Conservation (phyloP, 2,797 vertebrate genomes). For the Parauchenoglanis ngamensis region DNA sequence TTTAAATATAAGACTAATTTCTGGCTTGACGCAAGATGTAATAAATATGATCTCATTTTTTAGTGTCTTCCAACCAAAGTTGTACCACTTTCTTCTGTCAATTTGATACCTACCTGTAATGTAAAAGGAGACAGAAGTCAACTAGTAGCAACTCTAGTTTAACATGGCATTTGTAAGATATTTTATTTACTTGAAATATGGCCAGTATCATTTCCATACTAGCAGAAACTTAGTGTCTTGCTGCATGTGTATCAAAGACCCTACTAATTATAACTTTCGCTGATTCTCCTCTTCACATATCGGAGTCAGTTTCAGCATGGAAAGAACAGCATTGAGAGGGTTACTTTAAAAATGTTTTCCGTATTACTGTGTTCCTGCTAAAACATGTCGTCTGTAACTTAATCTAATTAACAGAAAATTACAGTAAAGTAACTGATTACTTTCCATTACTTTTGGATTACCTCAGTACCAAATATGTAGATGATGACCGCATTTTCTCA, state of each 20-base stretch:
- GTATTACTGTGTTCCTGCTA: too few relatives aligned
- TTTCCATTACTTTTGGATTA: too few relatives aligned
- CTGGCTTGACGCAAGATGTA: background rate
- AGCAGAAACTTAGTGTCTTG: conserved; percentile 1
- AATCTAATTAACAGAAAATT: too few relatives aligned
- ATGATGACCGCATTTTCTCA: too few relatives aligned
- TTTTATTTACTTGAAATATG: background rate
- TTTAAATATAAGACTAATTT: background rate
- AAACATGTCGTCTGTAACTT: too few relatives aligned
- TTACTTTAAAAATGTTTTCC: too few relatives aligned
- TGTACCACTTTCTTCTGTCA: background rate
- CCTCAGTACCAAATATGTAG: too few relatives aligned
- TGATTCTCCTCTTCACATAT: conserved; percentile 1
- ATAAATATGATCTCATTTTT: background rate
- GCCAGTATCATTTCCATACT: background rate
- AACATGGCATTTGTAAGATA: background rate
- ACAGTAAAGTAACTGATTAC: too few relatives aligned
- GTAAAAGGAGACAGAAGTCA: background rate
- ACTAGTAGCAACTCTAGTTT: background rate
- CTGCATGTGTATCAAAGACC: background rate
- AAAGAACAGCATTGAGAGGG: background rate
- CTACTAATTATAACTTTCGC: background rate
- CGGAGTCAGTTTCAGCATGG: background rate
- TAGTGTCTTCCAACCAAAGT: background rate
- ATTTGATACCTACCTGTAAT: background rate